These are phyloP conservation scores for Hypothenemus hampei DNA, from an alignment of 1,140 invertebrate genomes.

Conservation along the genomic window DNA sequence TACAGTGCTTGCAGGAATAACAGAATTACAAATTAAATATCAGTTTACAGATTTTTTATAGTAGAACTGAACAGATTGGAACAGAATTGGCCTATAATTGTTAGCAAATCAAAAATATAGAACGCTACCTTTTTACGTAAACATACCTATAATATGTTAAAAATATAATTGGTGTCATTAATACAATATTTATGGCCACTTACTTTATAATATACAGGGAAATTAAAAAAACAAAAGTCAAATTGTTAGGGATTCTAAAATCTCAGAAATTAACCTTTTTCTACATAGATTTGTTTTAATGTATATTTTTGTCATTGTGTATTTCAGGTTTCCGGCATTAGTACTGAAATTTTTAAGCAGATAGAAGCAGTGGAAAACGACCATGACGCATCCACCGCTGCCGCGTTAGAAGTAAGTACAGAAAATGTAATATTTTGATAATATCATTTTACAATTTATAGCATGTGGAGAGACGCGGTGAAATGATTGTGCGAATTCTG, in stretches of 20 bases:
- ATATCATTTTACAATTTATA: slow-evolving; percentile 36
- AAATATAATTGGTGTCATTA: too few relatives aligned
- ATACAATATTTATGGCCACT: neutral
- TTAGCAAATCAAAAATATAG: too few relatives aligned
- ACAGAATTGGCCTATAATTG: too few relatives aligned
- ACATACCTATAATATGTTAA: too few relatives aligned
- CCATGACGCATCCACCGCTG: slow-evolving; percentile 85
- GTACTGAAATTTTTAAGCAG: slow-evolving; percentile 92
- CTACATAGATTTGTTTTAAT: too few relatives aligned
- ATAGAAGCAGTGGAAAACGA: slow-evolving; percentile 94
- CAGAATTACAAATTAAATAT: too few relatives aligned
- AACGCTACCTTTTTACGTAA: too few relatives aligned
- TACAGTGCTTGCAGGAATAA: too few relatives aligned
- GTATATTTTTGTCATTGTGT: too few relatives aligned
- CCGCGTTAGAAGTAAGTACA: slow-evolving; percentile 67
- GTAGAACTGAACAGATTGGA: too few relatives aligned
- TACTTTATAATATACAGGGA: neutral
- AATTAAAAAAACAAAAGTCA: neutral
- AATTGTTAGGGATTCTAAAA: neutral
- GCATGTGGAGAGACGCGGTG: slow-evolving; percentile 83
- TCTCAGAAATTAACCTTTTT: too few relatives aligned
- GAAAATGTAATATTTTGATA: neutral
- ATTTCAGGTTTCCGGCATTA: slow-evolving; percentile 85
- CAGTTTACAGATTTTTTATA: too few relatives aligned
- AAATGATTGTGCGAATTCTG: slow-evolving; percentile 90